Evolutionary conservation across 2,888 invertebrate species (phyloP).

Genomic region (Polietes domitor): DNA sequence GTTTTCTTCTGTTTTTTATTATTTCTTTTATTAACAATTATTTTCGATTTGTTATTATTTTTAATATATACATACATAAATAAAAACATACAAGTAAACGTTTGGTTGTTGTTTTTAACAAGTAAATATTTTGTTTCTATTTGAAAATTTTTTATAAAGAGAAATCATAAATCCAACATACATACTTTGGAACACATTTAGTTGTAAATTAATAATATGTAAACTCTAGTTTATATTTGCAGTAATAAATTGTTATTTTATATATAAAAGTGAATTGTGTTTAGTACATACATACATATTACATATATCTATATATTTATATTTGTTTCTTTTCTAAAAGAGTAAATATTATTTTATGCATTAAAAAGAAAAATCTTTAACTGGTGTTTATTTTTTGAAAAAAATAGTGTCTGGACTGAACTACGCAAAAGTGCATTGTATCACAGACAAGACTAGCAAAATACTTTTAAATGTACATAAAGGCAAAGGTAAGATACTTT

Average conservation of each 20-base stretch:
- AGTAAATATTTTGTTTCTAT: conserved; percentile 16
- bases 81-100: background rate
- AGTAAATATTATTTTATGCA: conserved; percentile 27
- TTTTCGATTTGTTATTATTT: conserved; percentile 11
- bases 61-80: background rate
- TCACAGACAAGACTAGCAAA: too few relatives aligned
- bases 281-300: conserved; percentile 35
- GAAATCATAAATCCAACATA: conserved; percentile 36
- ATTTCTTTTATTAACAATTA: conserved; percentile 33
- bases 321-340: conserved; percentile 33
- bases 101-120: conserved; percentile 23
- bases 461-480: too few relatives aligned
- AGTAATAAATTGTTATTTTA: conserved; percentile 35
- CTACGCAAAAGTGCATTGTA: too few relatives aligned
- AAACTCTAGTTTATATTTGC: conserved; percentile 31
- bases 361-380: conserved; percentile 35
- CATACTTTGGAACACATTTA: conserved; percentile 22
- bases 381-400: background rate
- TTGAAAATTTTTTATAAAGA: conserved; percentile 2
- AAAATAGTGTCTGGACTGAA: too few relatives aligned
- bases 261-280: conserved; percentile 22
- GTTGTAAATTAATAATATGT: conserved; percentile 25
- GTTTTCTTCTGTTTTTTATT: conserved; percentile 13
- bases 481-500: too few relatives aligned
- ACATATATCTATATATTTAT: conserved; percentile 13